These are phyloP conservation scores for Grammatotria lemairii DNA, from an alignment of 2,113 vertebrate species.

Conservation along the genomic window DNA sequence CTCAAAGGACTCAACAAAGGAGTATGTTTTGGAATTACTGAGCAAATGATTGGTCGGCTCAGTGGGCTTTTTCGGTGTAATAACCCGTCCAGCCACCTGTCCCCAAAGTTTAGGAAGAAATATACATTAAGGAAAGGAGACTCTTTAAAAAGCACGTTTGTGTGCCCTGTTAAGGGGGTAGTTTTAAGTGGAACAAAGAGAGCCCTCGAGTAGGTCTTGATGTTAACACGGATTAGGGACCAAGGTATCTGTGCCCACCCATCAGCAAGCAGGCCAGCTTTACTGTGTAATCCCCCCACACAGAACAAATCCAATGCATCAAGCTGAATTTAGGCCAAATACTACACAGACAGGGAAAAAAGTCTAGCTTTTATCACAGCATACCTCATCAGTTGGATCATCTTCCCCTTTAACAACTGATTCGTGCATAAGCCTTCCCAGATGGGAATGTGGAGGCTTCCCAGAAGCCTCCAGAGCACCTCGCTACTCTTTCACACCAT, in stretches of 20 bases:
- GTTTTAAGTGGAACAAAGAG: constrained; percentile 52
- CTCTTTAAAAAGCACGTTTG: not conserved
- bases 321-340: constrained; percentile 67
- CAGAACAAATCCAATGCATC: constrained; percentile 64
- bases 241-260: constrained; percentile 67
- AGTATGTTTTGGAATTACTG: not conserved
- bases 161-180: not conserved
- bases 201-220: constrained; percentile 51
- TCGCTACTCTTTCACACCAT: not conserved
- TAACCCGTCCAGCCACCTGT: not conserved
- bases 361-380: constrained; percentile 49
- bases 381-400: constrained; percentile 66
- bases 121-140: not conserved
- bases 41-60: not conserved
- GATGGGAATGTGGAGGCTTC: constrained; percentile 56
- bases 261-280: constrained; percentile 63
- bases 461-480: constrained; percentile 37
- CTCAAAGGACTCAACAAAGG: constrained; percentile 22
- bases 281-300: constrained; percentile 60
- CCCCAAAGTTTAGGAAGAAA: not conserved
- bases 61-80: not conserved
- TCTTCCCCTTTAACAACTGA: constrained; percentile 48
- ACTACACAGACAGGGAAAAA: constrained; percentile 18
- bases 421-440: constrained; percentile 48
- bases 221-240: constrained; percentile 65